A percentile compares a stretch with the other conserved stretches of the same genome.
phyloP scores from a whole-genome alignment of 1,140 invertebrate species.

The Acarapis woodi region DNA sequence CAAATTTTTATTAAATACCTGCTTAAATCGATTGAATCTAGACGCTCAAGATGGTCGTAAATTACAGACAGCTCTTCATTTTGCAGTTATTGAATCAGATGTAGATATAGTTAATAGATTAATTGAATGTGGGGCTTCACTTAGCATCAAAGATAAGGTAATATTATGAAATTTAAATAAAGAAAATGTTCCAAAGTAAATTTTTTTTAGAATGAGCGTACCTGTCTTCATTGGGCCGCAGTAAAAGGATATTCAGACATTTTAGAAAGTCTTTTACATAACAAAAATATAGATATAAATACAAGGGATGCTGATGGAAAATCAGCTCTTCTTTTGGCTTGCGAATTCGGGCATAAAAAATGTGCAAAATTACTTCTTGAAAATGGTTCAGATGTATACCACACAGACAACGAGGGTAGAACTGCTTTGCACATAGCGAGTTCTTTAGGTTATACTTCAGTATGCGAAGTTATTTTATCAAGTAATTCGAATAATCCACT shows the following conservation, averaged over 20 bases:
- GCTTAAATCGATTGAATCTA: neutral
- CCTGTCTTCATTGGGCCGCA: constrained; percentile 38
- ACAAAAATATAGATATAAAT: constrained; percentile 31
- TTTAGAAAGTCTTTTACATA: constrained; percentile 32
- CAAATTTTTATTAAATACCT: constrained; percentile 20
- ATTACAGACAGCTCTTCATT: constrained; percentile 14
- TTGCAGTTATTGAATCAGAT: constrained; percentile 18
- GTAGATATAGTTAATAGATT: constrained; percentile 18
- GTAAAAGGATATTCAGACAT: constrained; percentile 38
- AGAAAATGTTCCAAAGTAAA: neutral
- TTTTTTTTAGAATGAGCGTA: constrained; percentile 14
- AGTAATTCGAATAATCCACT: too few relatives aligned
- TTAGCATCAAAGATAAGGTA: constrained; percentile 19
- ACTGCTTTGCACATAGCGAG: constrained; percentile 19
- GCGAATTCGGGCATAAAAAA: constrained; percentile 12
- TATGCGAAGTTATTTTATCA: constrained; percentile 16
- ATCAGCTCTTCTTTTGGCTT: constrained; percentile 13
- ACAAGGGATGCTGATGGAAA: constrained; percentile 28
- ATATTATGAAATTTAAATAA: constrained; percentile 5
- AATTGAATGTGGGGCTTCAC: constrained; percentile 17
- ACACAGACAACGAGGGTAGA: constrained; percentile 17
- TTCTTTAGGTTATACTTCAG: constrained; percentile 15
- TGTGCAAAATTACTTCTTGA: constrained; percentile 10
- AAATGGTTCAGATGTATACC: constrained; percentile 13
- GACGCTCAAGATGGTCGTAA: neutral